These are phyloP conservation scores for Noctua fimbriata DNA, from an alignment of 2,888 invertebrate species.

Conservation along the genomic window DNA sequence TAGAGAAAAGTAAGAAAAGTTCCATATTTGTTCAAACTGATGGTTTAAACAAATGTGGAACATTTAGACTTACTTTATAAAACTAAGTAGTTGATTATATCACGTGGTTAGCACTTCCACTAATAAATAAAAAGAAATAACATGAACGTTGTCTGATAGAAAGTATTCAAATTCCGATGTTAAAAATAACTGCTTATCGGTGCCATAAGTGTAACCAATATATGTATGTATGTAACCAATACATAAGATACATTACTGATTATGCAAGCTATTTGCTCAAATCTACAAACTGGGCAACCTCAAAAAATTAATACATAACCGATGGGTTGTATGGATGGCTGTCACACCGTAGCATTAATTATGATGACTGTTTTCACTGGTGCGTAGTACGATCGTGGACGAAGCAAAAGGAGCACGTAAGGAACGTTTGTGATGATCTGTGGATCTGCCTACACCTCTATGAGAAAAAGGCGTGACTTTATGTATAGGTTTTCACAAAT, in stretches of 20 bases:
- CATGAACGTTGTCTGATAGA: slow-evolving; percentile 35
- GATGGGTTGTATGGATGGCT: slow-evolving; percentile 5
- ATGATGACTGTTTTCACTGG: neutral
- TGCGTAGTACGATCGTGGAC: neutral
- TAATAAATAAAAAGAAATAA: neutral
- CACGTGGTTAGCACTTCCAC: neutral
- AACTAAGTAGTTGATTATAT: too few species aligned
- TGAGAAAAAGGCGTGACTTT: neutral
- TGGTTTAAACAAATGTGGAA: too few species aligned
- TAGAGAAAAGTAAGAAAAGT: neutral
- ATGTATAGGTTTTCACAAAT: neutral
- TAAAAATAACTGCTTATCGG: slow-evolving; percentile 30
- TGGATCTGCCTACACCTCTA: too few species aligned
- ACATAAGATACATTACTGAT: slow-evolving; percentile 46
- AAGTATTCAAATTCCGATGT: slow-evolving; percentile 43
- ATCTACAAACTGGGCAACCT: slow-evolving; percentile 55
- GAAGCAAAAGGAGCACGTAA: too few species aligned
- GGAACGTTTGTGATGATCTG: neutral
- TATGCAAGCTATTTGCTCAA: slow-evolving; percentile 52
- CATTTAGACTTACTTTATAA: neutral
- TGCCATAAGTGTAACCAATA: slow-evolving; percentile 22
- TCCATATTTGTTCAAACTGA: neutral
- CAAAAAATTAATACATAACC: slow-evolving; percentile 62
- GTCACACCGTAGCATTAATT: slow-evolving; percentile 49
- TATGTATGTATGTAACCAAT: slow-evolving; percentile 3